A percentile compares a stretch with the other conserved stretches of the same genome.
phyloP scores from a whole-genome alignment of 2,113 vertebrate genomes.

The Cyprinodon tularosa region DNA sequence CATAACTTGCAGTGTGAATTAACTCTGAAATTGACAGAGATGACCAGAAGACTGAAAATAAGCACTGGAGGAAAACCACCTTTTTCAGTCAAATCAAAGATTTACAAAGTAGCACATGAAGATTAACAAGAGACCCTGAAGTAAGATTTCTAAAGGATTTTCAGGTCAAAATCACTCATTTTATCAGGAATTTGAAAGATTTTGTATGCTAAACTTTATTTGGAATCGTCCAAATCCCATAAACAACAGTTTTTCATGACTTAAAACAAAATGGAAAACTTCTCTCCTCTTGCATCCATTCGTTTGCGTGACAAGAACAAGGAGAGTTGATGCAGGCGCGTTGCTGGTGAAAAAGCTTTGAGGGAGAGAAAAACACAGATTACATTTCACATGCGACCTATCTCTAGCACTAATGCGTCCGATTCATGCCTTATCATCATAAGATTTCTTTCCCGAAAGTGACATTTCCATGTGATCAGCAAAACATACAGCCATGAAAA shows the following conservation, averaged over 20 bases:
- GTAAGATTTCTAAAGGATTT: constrained; percentile 78
- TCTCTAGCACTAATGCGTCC: constrained; percentile 70
- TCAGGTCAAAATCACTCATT: constrained; percentile 47
- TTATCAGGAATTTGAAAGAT: constrained; percentile 70
- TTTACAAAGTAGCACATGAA: constrained; percentile 89
- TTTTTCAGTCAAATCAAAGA: constrained; percentile 76
- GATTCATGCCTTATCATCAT: constrained; percentile 68
- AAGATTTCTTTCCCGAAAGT: constrained; percentile 54
- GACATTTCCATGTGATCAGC: constrained; percentile 46
- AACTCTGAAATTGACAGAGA: constrained; percentile 86
- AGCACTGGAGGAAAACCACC: constrained; percentile 78
- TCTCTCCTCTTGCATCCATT: constrained; percentile 75
- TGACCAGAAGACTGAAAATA: constrained; percentile 81
- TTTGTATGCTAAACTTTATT: constrained; percentile 71
- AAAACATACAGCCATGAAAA: constrained; percentile 34
- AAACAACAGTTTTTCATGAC: constrained; percentile 49
- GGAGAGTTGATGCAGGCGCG: constrained; percentile 79
- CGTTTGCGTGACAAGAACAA: constrained; percentile 61
- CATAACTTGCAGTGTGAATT: constrained; percentile 98
- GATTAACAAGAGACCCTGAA: constrained; percentile 92
- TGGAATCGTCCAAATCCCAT: constrained; percentile 44
- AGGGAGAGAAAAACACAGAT: constrained; percentile 73
- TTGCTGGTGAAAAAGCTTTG: constrained; percentile 80
- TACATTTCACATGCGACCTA: constrained; percentile 76
- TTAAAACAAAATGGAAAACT: constrained; percentile 63